phyloP scores from a whole-genome alignment of 2,888 invertebrate species.

The Amiota mariae region DNA sequence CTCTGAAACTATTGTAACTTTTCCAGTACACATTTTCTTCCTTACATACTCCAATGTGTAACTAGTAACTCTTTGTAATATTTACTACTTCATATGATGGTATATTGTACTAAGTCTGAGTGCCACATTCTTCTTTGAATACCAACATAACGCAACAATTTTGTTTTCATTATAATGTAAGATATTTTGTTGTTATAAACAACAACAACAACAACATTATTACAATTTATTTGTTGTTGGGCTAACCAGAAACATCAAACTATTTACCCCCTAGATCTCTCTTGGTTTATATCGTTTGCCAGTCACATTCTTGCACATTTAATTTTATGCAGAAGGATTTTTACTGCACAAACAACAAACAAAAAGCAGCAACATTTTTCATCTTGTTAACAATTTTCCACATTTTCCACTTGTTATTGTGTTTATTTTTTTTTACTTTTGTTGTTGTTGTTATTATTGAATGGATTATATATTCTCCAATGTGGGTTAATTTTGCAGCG shows the following conservation, averaged over 20 bases:
- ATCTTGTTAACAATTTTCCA: constrained; percentile 43
- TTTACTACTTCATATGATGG: not conserved
- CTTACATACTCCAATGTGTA: not conserved
- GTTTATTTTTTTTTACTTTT: not conserved
- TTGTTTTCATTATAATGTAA: constrained; percentile 23
- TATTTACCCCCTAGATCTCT: too few relatives aligned
- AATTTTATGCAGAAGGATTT: constrained; percentile 56
- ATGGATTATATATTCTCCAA: constrained; percentile 28
- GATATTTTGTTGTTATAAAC: too few relatives aligned
- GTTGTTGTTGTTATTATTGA: constrained; percentile 5
- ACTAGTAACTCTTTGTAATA: not conserved
- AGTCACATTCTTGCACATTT: constrained; percentile 40
- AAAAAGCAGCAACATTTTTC: constrained; percentile 37
- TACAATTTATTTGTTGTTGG: too few relatives aligned
- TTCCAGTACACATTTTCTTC: not conserved
- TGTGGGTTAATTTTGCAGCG: constrained; percentile 46
- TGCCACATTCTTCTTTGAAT: constrained; percentile 13
- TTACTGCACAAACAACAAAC: constrained; percentile 6
- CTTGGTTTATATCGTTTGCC: constrained; percentile 5
- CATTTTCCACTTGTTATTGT: constrained; percentile 36
- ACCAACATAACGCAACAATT: constrained; percentile 28
- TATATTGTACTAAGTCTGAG: not conserved
- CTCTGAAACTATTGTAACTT: too few relatives aligned
- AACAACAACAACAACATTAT: too few relatives aligned
- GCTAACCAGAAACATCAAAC: not conserved